These are phyloP conservation scores for Fregata magnificens DNA, from an alignment of 2,113 vertebrate genomes.

Conservation along the genomic window DNA sequence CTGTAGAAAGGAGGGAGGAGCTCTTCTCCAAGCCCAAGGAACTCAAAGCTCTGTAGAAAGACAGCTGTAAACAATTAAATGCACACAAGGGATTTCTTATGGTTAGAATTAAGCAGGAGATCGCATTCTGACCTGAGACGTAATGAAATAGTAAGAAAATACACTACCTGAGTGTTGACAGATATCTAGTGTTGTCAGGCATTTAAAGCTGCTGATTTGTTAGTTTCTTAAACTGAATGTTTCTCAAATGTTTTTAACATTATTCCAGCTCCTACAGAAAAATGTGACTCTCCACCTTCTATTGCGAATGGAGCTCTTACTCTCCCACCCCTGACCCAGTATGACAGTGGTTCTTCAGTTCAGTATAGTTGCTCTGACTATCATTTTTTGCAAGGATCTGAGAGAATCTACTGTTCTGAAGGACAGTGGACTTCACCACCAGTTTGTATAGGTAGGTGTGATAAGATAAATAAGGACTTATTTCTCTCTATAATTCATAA, in stretches of 20 bases:
- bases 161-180: not conserved
- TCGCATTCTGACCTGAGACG: not conserved
- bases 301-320: slow-evolving; percentile 58
- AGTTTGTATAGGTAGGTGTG: slow-evolving; percentile 68
- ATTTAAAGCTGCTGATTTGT: not conserved
- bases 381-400: slow-evolving; percentile 70
- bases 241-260: not conserved
- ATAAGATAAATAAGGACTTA: not conserved
- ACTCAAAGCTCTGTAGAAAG: not conserved
- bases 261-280: slow-evolving; percentile 41
- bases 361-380: slow-evolving; percentile 67
- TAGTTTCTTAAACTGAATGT: not conserved
- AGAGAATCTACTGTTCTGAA: slow-evolving; percentile 47
- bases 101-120: not conserved
- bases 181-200: not conserved
- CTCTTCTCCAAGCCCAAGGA: not conserved
- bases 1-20: not conserved
- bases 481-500: not conserved
- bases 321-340: not conserved
- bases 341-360: slow-evolving; percentile 67
- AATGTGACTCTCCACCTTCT: slow-evolving; percentile 67
- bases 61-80: not conserved
- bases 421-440: slow-evolving; percentile 70
- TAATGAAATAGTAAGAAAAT: not conserved
- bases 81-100: not conserved